Percentiles rank a stretch among this genome's conserved stretches.
Evolutionary conservation across 2,888 invertebrate genomes (phyloP).

Genomic region (Pelosia muscerda): DNA sequence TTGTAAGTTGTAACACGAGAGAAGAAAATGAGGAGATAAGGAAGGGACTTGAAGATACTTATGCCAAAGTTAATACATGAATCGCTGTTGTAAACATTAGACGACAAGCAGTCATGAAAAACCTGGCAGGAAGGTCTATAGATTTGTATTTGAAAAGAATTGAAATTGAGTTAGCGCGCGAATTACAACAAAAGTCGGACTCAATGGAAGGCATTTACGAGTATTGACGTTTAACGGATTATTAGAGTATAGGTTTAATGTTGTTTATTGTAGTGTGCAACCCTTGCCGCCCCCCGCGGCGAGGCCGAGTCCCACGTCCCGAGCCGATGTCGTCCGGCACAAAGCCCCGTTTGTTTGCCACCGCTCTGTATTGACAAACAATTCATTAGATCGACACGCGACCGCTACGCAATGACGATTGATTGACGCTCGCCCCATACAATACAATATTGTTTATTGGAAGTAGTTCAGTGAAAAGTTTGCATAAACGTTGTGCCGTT

Average conservation of each 20-base stretch:
- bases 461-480: slow-evolving; percentile 29
- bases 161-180: neutral
- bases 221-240: slow-evolving; percentile 51
- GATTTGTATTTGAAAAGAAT: too few species aligned
- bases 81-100: too few species aligned
- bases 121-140: neutral
- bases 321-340: slow-evolving; percentile 26
- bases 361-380: slow-evolving; percentile 61
- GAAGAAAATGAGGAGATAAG: neutral
- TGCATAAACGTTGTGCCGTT: slow-evolving; percentile 23
- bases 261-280: slow-evolving; percentile 42
- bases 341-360: slow-evolving; percentile 51
- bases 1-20: too few species aligned
- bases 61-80: too few species aligned
- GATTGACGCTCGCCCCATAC: slow-evolving; percentile 51
- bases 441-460: slow-evolving; percentile 38
- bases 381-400: slow-evolving; percentile 76
- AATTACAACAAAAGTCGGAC: neutral
- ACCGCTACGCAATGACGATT: slow-evolving; percentile 59
- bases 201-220: slow-evolving; percentile 14
- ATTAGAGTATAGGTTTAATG: slow-evolving; percentile 47
- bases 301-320: slow-evolving; percentile 21
- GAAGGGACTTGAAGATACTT: too few species aligned
- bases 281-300: slow-evolving; percentile 37
- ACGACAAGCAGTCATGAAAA: too few species aligned